Percentiles rank a stretch among this genome's conserved stretches.
Evolutionary conservation across 1,140 invertebrate genomes (phyloP).

Genomic region (Apis florea): DNA sequence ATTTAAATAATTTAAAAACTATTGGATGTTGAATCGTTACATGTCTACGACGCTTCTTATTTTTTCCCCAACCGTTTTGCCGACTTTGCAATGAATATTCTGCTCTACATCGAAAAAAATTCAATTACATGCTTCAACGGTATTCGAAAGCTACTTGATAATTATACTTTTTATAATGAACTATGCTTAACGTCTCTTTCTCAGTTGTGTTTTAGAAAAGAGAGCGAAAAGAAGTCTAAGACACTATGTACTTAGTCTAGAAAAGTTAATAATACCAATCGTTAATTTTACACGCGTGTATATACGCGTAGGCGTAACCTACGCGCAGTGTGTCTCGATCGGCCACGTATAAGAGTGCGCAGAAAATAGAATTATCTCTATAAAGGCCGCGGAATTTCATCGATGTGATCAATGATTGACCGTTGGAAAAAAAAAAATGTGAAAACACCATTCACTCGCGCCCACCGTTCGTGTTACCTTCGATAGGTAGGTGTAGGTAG

Average conservation of each 20-base stretch:
- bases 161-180: too few species aligned
- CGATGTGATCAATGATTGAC: constrained; percentile 19
- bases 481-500: background rate
- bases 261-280: constrained; percentile 27
- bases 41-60: background rate
- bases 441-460: background rate
- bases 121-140: too few species aligned
- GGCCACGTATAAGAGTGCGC: background rate
- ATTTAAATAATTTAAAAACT: constrained; percentile 34
- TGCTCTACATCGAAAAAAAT: background rate
- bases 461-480: background rate
- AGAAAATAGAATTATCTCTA: constrained; percentile 44
- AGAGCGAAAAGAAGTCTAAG: background rate
- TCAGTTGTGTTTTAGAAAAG: background rate
- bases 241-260: background rate
- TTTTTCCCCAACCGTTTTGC: background rate
- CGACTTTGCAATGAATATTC: background rate
- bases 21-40: background rate
- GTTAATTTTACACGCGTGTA: constrained; percentile 23
- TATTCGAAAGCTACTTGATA: background rate
- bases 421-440: constrained; percentile 5
- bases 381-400: constrained; percentile 39
- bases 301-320: constrained; percentile 24
- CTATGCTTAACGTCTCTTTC: too few species aligned
- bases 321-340: background rate